Base-by-base conservation (phyloP, 1,140 invertebrate species). In the Papilio dardanus region DNA sequence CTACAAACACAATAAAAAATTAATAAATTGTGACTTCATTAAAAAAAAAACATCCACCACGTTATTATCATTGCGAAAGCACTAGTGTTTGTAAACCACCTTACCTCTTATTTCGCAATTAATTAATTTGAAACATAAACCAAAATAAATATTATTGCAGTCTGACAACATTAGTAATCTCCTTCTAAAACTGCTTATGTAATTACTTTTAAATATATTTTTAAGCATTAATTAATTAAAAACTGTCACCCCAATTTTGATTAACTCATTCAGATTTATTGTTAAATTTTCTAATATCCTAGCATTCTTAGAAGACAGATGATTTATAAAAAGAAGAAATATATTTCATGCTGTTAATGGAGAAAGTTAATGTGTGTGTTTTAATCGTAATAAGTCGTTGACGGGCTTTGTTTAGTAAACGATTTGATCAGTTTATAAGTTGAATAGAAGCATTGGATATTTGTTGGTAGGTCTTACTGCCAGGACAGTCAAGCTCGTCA, bases 401-500 rank as follows among this genome's bases (percentile, higher is more conserved):
- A 35, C 16, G 19, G 30, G 0, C 31, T 68, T 68, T 28, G 24
- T 10, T 62, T 62, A 62, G 54, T 62, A 30, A 30, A 62, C 54
- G 0, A 16, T 62, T 62, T 58, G 5, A 58, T 58, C 24, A 58
- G 54, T 28, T 24, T 62, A 28, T 62, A 30, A 28, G 31, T 31
- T 46, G 21, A 28, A 14, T 67, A 24, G n/a, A 67, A 73, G 31
- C 74, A 42, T 67, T 50, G 62, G n/a, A 40, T 73, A 73, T 21
- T 31, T 24, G 19, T 30, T 31, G 35, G 4, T 30, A 42, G 16
- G 74, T 82, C 86, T 92, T 89, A 88, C 87, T 92, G 85, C 75
- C 81, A 5, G 89, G 88, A 88, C 96, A 96, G 84, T 96, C 95
- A 76, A 95, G 88, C 92, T 96, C 96, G 88, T 96, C 96, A 81